Conservation (phyloP, 2,888 invertebrate species). For the Allacma fusca region DNA sequence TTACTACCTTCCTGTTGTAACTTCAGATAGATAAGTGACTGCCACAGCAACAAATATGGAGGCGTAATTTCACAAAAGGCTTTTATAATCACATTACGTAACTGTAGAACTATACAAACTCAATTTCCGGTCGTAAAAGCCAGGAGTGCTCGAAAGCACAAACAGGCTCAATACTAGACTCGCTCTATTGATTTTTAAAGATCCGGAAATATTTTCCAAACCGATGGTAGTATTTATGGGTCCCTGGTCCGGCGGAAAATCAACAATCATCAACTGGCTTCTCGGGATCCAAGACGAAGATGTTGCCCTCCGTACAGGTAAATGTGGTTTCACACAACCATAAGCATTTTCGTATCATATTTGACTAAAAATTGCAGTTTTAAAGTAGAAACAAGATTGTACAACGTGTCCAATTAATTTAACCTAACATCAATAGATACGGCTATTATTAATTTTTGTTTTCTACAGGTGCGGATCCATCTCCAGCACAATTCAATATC, state of each 20-base stretch:
- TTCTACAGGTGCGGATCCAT: conserved; percentile 85
- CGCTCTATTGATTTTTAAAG: conserved; percentile 64
- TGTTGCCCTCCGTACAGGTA: conserved; percentile 86
- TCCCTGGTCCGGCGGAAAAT: conserved; percentile 96
- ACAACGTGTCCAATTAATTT: no score
- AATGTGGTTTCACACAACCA: no score
- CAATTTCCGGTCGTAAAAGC: no score
- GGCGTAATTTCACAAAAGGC: background rate
- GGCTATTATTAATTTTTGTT: background rate
- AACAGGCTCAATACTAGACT: background rate
- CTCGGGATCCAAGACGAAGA: conserved; percentile 85
- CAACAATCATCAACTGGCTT: conserved; percentile 91
- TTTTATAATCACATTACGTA: conserved; percentile 4
- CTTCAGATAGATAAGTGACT: background rate
- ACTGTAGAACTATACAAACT: background rate
- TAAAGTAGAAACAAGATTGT: no score
- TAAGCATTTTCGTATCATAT: no score
- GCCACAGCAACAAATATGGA: background rate
- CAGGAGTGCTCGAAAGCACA: no score
- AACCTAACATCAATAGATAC: no score
- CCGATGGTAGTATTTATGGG: conserved; percentile 93
- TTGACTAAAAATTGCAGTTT: no score
- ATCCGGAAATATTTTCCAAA: conserved; percentile 93
- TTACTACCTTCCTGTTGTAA: conserved; percentile 7
- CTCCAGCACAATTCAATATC: conserved; percentile 91